Evolutionary conservation across 2,888 invertebrate genomes (phyloP).

Genomic region (Nebria salina): DNA sequence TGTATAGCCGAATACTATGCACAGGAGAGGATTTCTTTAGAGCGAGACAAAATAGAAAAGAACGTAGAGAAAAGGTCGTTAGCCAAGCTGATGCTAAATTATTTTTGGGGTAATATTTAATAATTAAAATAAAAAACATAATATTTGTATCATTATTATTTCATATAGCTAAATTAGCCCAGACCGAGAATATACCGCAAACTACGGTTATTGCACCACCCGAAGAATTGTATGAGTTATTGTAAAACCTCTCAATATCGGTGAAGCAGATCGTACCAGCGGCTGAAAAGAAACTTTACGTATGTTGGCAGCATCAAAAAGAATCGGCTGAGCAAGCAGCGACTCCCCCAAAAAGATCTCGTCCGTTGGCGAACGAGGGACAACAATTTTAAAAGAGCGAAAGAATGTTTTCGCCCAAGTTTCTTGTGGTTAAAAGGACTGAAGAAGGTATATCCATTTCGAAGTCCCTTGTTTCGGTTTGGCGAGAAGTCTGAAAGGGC

Average conservation of each 20-base stretch:
- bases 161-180: slow-evolving; percentile 21
- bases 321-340: slow-evolving; percentile 48
- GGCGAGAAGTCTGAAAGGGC: too few relatives aligned
- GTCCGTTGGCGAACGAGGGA: too few relatives aligned
- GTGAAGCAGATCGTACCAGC: slow-evolving; percentile 40
- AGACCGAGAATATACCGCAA: slow-evolving; percentile 5
- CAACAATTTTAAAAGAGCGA: too few relatives aligned
- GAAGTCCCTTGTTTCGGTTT: too few relatives aligned
- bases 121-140: slow-evolving; percentile 37
- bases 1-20: slow-evolving; percentile 33
- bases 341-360: too few relatives aligned
- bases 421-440: too few relatives aligned
- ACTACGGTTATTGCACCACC: not conserved
- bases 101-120: slow-evolving; percentile 14
- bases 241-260: not conserved
- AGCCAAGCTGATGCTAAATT: slow-evolving; percentile 31
- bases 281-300: slow-evolving; percentile 35
- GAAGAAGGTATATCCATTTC: too few relatives aligned
- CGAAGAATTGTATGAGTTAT: slow-evolving; percentile 18
- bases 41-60: not conserved
- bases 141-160: too few relatives aligned
- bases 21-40: not conserved
- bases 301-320: slow-evolving; percentile 49
- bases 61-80: not conserved
- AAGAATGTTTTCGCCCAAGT: too few relatives aligned